Base-by-base conservation (phyloP, 2,113 vertebrate genomes). In the Peucedramus taeniatus region DNA sequence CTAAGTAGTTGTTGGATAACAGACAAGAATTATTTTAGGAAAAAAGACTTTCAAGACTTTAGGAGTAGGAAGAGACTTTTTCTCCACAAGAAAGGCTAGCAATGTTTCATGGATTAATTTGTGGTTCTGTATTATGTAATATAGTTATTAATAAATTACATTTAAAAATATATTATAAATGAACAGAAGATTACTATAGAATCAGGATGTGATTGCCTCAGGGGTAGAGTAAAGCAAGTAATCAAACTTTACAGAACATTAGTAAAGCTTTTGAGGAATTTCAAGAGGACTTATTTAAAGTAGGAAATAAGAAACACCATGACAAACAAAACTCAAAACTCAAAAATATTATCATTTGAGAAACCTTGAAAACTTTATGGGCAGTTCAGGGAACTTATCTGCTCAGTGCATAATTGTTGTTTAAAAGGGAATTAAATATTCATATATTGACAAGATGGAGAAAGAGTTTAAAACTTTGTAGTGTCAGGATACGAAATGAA, bases 81-180 rank as follows among this genome's bases (percentile, higher is more conserved):
- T 77, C 92, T 60, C n/a, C 6, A 6, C 61, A 60, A 68, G 26
- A 53, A 89, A 87, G 27, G 12, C 7, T 89, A 87, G 12, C 37
- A 87, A 11, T 82, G 42, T 45, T 89, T 89, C 5, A 56, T 89
- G 44, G 86, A 80, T 93, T 93, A 86, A 85, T 86, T 23, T 78
- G 18, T 91, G 49, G 33, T 68, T 61, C 57, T 89, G 40, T 89
- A 72, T 89, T 87, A 66, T 84, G 65, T 79, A 94, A 92, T 81
- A 82, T 13, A 68, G 51, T 64, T 92, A 91, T 86, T 91, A 94
- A 95, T 92, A 89, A 91, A 89, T 90, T 82, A 82, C 31, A 85
- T 78, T 90, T 87, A 24, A 64, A 95, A 85, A 93, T 90, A 72
- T 84, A 84, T 93, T 78, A 66, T 72, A 90, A 94, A 91, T 93